These are phyloP conservation scores for Metopolophium dirhodum DNA, from an alignment of 1,140 invertebrate species.

Conservation along the genomic window DNA sequence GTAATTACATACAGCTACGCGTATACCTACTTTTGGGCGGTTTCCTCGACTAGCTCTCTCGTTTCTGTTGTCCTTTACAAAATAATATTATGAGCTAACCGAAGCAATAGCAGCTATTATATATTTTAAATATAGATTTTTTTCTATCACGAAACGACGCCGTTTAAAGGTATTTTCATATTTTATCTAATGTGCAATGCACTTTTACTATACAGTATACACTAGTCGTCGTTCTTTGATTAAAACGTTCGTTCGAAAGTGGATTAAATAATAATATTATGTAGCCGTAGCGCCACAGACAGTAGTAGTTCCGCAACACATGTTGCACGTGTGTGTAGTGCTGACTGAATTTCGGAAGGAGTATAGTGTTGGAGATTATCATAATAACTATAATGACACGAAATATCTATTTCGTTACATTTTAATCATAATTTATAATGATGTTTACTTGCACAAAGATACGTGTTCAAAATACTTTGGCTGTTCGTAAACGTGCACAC, in stretches of 20 bases:
- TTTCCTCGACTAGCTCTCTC: neutral
- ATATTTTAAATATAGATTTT: neutral
- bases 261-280: neutral
- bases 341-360: neutral
- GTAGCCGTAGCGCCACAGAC: neutral
- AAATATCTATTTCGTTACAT: neutral
- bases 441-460: neutral
- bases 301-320: neutral
- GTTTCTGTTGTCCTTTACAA: neutral
- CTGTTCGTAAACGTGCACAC: no score
- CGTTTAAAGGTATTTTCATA: neutral
- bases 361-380: neutral
- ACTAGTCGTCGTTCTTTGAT: no score
- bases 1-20: neutral
- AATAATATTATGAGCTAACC: neutral
- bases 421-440: neutral
- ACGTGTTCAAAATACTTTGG: neutral
- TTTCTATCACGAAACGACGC: neutral
- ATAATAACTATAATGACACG: neutral
- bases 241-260: neutral
- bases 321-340: neutral
- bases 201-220: no score
- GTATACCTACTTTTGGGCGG: constrained; percentile 1
- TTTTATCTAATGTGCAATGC: neutral
- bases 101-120: neutral